Evolutionary conservation across 2,113 vertebrate species (phyloP).

Genomic region (Laticauda laticaudata): DNA sequence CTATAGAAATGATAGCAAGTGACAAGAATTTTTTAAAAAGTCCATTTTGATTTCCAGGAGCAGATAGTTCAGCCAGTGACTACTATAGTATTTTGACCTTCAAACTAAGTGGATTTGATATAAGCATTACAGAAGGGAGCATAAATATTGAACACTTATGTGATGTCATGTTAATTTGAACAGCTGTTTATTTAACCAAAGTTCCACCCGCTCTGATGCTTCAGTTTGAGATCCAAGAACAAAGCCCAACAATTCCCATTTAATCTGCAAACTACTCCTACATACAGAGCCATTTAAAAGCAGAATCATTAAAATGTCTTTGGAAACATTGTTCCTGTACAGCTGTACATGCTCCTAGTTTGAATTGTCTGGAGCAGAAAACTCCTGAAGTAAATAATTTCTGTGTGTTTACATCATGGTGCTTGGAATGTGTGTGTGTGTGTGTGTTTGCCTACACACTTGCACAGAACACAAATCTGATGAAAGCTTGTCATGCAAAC

Average conservation of each 20-base stretch:
- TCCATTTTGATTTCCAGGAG: conserved; percentile 55
- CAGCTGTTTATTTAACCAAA: conserved; percentile 44
- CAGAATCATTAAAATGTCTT: neutral
- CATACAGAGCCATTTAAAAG: conserved; percentile 26
- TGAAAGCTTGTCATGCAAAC: conserved; percentile 54
- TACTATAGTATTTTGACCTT: conserved; percentile 64
- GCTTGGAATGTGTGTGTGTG: neutral
- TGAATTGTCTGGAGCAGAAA: conserved; percentile 46
- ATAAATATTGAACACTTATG: conserved; percentile 52
- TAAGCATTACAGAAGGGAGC: conserved; percentile 57
- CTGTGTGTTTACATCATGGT: neutral
- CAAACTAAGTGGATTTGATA: conserved; percentile 56
- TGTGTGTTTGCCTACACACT: conserved; percentile 8
- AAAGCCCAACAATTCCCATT: conserved; percentile 15
- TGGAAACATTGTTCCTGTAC: conserved; percentile 28
- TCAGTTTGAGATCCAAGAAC: neutral
- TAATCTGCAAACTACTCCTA: conserved; percentile 20
- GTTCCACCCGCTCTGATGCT: conserved; percentile 26
- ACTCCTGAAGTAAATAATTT: conserved; percentile 36
- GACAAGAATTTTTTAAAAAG: conserved; percentile 36
- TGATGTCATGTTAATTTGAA: conserved; percentile 46
- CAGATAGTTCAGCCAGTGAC: conserved; percentile 61
- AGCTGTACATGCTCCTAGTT: conserved; percentile 41
- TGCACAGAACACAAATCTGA: conserved; percentile 48
- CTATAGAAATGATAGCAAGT: neutral